Base-by-base conservation (phyloP, 1,140 invertebrate genomes). In the Acromyrmex charruanus region DNA sequence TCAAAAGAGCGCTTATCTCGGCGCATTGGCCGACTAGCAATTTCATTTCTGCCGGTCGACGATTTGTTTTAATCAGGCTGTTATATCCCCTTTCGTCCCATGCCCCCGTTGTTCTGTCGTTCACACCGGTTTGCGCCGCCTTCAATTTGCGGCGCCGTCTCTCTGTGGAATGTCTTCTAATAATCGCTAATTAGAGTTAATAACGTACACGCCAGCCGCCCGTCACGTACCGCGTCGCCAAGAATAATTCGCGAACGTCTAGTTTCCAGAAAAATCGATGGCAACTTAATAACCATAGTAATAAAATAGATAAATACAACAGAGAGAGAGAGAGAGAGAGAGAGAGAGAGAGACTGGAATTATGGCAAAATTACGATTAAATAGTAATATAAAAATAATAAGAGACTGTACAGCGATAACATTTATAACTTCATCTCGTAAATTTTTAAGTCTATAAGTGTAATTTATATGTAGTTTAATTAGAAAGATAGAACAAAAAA, bases 181-280 rank as follows among this genome's bases (percentile, higher is more conserved):
- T 84, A 84, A 84, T 84, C 69, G 69, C 69, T 75, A 84, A 84
- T 84, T 84, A 84, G 55, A 84, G 80, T 61, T 84, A 84, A 84
- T 61, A 84, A 28, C 80, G 53, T 31, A 21, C 80, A 74, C 35
- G 69, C 39, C 55, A 59, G 55, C 80, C 80, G 68, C 55, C 55
- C 69, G 53, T 39, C 21, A 61, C 58, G 53, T 77, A 44, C 59
- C 55, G 72, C 53, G n/a, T 44, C 65, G 79, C 49, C 80, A 53
- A 59, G 28, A 82, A 59, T 25, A 68, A 82, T 59, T 82, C 55
- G 66, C 68, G 79, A 25, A n/a, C 75, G 21, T 77, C 72, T 68
- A 80, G 49, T 44, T 82, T 63, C 85, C 65, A 44, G 71, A 69
- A 84, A 69, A 69, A 74, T 74, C 55, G 28, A 35, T 28, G 14